These are phyloP conservation scores for Eudemis profundana DNA, from an alignment of 2,888 invertebrate species.

Conservation along the genomic window DNA sequence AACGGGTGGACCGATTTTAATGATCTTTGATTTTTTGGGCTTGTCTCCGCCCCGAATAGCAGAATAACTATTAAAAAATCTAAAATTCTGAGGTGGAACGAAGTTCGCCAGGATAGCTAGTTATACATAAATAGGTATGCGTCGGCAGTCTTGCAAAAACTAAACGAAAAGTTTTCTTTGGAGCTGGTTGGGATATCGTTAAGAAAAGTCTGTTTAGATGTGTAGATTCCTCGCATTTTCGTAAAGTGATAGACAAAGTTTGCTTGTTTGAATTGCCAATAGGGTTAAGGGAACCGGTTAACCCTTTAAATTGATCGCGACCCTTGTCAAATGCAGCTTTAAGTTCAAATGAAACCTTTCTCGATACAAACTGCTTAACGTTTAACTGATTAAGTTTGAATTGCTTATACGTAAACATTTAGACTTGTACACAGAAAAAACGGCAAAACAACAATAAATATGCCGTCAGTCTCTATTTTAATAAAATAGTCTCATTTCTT, in stretches of 20 bases:
- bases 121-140: too few species aligned
- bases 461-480: too few species aligned
- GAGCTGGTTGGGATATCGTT: neutral
- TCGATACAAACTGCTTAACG: neutral
- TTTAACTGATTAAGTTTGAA: neutral
- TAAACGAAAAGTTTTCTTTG: neutral
- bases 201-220: neutral
- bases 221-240: neutral
- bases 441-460: too few species aligned
- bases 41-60: too few species aligned
- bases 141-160: too few species aligned
- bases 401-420: neutral
- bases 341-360: slow-evolving; percentile 4
- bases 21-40: too few species aligned
- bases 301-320: slow-evolving; percentile 16
- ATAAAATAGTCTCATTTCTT: too few species aligned
- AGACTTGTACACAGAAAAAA: neutral
- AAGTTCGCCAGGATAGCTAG: too few species aligned
- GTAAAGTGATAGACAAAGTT: slow-evolving; percentile 10
- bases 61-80: too few species aligned
- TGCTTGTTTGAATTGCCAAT: slow-evolving; percentile 8
- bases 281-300: slow-evolving; percentile 1
- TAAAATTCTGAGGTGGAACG: too few species aligned
- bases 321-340: slow-evolving; percentile 26
- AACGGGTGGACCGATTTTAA: too few species aligned